Evolutionary conservation across 2,888 invertebrate species (phyloP).

Genomic region (Villa cingulata): DNA sequence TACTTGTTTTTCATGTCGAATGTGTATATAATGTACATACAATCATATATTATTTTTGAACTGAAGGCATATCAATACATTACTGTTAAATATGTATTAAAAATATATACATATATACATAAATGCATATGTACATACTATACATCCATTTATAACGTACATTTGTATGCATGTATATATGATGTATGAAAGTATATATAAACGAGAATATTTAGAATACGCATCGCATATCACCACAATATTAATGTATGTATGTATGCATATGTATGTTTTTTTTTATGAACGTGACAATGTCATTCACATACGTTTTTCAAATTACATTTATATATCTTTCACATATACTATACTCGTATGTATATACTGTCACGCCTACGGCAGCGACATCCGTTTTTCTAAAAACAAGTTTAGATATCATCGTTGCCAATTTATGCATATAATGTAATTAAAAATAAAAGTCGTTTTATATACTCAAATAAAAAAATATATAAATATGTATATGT

Average conservation of each 20-base stretch:
- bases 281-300: not conserved
- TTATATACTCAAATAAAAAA: not conserved
- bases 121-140: too few species aligned
- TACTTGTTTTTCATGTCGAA: slow-evolving; percentile 24
- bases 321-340: not conserved
- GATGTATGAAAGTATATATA: too few species aligned
- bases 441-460: too few species aligned
- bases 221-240: too few species aligned
- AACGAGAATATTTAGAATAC: too few species aligned
- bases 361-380: slow-evolving; percentile 32
- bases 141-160: too few species aligned
- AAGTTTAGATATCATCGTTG: slow-evolving; percentile 39
- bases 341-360: too few species aligned
- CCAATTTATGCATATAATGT: slow-evolving; percentile 28
- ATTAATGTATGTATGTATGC: too few species aligned
- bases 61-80: not conserved
- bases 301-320: not conserved
- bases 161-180: too few species aligned
- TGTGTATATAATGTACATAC: not conserved
- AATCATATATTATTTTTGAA: not conserved
- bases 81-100: not conserved
- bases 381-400: slow-evolving; percentile 43
- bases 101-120: too few species aligned
- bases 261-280: too few species aligned
- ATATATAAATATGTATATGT: too few species aligned